Evolutionary conservation across 2,797 vertebrate species (phyloP).

Genomic region (Calcarius lapponicus): DNA sequence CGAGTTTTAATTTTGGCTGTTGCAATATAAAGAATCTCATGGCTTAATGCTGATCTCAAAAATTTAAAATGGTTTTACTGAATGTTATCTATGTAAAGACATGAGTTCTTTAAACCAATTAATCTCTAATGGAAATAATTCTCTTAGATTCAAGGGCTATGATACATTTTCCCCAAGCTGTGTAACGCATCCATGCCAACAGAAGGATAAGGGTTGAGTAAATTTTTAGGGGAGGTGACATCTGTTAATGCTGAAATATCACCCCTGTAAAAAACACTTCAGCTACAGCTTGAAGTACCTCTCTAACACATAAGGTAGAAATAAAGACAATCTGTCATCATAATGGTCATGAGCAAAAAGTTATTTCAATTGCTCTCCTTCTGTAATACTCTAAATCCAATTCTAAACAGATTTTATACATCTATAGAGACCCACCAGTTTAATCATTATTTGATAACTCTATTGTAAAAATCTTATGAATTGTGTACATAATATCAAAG

Average conservation of each 20-base stretch:
- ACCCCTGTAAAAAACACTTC: neutral
- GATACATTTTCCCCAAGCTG: neutral
- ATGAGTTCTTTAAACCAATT: neutral
- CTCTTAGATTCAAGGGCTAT: neutral
- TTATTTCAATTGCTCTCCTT: neutral
- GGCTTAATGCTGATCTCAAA: neutral
- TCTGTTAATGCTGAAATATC: neutral
- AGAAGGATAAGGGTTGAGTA: neutral
- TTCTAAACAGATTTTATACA: neutral
- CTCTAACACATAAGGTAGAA: neutral
- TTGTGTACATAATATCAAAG: neutral
- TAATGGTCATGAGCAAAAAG: neutral
- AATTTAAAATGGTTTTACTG: neutral
- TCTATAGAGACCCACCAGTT: neutral
- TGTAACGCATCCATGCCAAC: neutral
- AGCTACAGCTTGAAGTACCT: neutral
- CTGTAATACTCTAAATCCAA: neutral
- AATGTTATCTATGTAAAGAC: neutral
- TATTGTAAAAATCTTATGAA: neutral
- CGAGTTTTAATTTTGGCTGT: neutral
- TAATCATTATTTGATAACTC: neutral
- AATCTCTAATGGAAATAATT: neutral
- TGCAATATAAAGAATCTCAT: neutral
- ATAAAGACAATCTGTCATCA: neutral
- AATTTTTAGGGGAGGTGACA: neutral